Evolutionary conservation across 2,797 vertebrate species (phyloP).

Genomic region (Rhinogobio ventralis): DNA sequence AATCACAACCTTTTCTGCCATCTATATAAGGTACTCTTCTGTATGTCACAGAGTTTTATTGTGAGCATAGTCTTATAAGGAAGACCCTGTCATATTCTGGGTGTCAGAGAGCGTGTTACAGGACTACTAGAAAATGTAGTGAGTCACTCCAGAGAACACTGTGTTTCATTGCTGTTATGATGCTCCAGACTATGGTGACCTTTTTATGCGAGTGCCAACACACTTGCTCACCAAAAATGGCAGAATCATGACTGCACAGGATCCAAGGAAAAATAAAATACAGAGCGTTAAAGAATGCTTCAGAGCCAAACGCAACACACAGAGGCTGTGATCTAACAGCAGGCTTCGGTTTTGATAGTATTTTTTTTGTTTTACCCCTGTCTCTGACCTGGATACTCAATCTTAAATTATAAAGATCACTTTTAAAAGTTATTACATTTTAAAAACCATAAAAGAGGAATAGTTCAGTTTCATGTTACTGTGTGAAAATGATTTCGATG

Average conservation of each 20-base stretch:
- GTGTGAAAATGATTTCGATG: not conserved
- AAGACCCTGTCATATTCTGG: conserved; percentile 65
- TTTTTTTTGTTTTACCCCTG: not conserved
- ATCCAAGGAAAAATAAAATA: conserved; percentile 66
- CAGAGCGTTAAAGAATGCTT: conserved; percentile 43
- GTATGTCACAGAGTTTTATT: conserved; percentile 69
- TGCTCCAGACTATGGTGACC: conserved; percentile 43
- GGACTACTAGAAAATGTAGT: conserved; percentile 61
- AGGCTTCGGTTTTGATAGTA: not conserved
- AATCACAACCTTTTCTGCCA: conserved; percentile 63
- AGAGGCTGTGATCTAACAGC: conserved; percentile 1
- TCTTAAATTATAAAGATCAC: not conserved
- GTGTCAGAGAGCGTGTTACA: conserved; percentile 45
- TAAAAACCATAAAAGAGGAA: not conserved
- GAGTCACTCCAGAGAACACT: conserved; percentile 68
- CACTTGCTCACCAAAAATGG: conserved; percentile 45
- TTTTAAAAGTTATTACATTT: not conserved
- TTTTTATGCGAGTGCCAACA: conserved; percentile 56
- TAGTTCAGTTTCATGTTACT: not conserved
- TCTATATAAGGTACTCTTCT: conserved; percentile 76
- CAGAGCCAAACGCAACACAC: conserved; percentile 32
- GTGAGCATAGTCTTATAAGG: conserved; percentile 83
- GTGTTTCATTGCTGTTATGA: conserved; percentile 59
- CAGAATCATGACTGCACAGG: conserved; percentile 62
- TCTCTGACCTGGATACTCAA: not conserved